Evolutionary conservation across 1,140 invertebrate species (phyloP), one percentile per base, ranked within the genome.

Genomic region (Philaenus spumarius): DNA sequence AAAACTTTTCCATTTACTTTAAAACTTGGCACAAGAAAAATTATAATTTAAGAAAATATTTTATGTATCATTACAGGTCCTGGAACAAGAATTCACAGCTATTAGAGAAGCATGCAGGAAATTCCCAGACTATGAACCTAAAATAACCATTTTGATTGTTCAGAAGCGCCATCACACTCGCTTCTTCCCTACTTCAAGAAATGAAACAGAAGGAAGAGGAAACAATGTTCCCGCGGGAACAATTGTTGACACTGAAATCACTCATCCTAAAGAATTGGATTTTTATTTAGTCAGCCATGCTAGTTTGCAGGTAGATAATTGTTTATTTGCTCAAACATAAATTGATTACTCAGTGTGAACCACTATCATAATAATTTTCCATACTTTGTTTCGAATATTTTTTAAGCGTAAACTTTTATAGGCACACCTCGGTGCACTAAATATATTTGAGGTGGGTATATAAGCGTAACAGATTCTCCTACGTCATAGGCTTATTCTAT

Each of bases 101-200:
- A 83, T 93, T 22, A 76, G 81, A 63, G 66, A 65, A 11, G 90
- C 89, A 0, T 90, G 87, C 64, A 63, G 54, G 45, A 55, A 85
- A 3, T 66, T 72, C 17, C 45, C 53, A 0, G 69, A 73, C 2
- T 81, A 80, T 52, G 75, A 80, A 62, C 89, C 91, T 0, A 68
- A 71, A 22, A 81, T 95, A 20, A 86, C 89, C 20, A 93, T 93
- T 66, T 66, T 95, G 1, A 85, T 95, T 5, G 93, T 96, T 1
- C 91, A 95, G 65, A 96, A 95, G 72, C 78, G 92, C 4, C 93
- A 97, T 76, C 91, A 94, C 63, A 90, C 90, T 1, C 77, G 86
- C 39, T 75, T 90, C 39, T 89, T 89, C 64, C 82, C 84, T 7
- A 69, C 64, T 1, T 52, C 71, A 45, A 43, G 55, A 0, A 60